These are phyloP conservation scores for Polyommatus icarus DNA, from an alignment of 2,888 invertebrate species.

Conservation along the genomic window DNA sequence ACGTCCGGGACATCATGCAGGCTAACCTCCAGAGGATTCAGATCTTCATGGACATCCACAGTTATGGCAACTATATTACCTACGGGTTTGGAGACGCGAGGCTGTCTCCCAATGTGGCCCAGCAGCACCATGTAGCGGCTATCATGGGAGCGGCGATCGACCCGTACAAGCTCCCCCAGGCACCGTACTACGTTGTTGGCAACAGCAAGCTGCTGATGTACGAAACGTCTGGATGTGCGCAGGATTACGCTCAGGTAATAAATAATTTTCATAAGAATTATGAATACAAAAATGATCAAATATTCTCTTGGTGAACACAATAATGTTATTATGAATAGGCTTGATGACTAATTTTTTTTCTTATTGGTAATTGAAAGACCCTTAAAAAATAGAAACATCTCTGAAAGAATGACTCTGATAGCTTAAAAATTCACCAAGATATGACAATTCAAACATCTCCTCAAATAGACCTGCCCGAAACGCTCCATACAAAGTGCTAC, in stretches of 20 bases:
- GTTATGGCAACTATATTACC: slow-evolving; percentile 82
- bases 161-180: slow-evolving; percentile 47
- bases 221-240: slow-evolving; percentile 54
- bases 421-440: no score
- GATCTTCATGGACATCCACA: slow-evolving; percentile 82
- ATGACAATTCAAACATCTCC: no score
- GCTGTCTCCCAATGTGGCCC: slow-evolving; percentile 46
- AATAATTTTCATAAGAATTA: no score
- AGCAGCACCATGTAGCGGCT: slow-evolving; percentile 52
- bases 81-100: slow-evolving; percentile 80
- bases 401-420: no score
- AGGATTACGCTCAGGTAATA: slow-evolving; percentile 59
- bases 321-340: no score
- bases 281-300: no score
- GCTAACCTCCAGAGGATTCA: slow-evolving; percentile 47
- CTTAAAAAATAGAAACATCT: no score
- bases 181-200: slow-evolving; percentile 52
- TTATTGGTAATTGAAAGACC: no score
- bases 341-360: no score
- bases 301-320: no score
- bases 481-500: no score
- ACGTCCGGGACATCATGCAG: slow-evolving; percentile 77
- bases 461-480: no score
- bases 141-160: slow-evolving; percentile 59
- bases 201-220: slow-evolving; percentile 57